Base-by-base conservation (phyloP, 37 sponge, comb jelly and placozoan genomes). In the Cladorhizidae sp. region DNA sequence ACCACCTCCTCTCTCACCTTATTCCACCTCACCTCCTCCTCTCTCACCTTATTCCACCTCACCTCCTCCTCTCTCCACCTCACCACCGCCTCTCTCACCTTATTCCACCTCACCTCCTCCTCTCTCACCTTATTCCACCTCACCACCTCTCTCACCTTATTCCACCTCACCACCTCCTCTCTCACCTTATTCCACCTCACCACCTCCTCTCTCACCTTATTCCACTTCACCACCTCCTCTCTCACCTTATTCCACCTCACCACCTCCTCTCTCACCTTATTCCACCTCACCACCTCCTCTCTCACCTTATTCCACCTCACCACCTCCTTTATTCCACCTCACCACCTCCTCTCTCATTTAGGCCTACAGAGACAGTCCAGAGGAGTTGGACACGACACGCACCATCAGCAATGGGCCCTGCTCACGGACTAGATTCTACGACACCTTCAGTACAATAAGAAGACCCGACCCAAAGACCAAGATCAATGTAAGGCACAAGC, bases 341-440 rank as follows among this genome's bases (percentile, higher is more conserved):
- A 5, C 25, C 1, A 21, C 45, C n/a, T 36, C 40, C 14, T n/a
- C 67, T 36, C 67, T 71, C 71, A 11, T 18, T n/a, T n/a, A 71
- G 71, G 71, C 45, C 14, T 71, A 41, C 15, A 71, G 71, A 17
- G 71, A 71, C 26, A 43, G 45, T 74, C 36, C 37, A 22, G 74
- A 55, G 33, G 56, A 71, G 43, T 2, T 12, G 23, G 45, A 36
- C 75, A 75, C 29, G 20, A 80, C 70, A 23, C 45, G 1, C 29
- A 31, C 56, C 26, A 22, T 68, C n/a, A 67, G 42, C 43, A 57
- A 28, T 31, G 80, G 70, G 18, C 70, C 59, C 28, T 61, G 41
- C 33, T 61, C 72, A 64, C 74, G 77, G 62, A 76, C 41, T 11
- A 58, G 77, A 61, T 76, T 61, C 59, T 76, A 76, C 57, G 77